Conservation (phyloP, 2,113 vertebrate species). For the Corythaeola cristata region DNA sequence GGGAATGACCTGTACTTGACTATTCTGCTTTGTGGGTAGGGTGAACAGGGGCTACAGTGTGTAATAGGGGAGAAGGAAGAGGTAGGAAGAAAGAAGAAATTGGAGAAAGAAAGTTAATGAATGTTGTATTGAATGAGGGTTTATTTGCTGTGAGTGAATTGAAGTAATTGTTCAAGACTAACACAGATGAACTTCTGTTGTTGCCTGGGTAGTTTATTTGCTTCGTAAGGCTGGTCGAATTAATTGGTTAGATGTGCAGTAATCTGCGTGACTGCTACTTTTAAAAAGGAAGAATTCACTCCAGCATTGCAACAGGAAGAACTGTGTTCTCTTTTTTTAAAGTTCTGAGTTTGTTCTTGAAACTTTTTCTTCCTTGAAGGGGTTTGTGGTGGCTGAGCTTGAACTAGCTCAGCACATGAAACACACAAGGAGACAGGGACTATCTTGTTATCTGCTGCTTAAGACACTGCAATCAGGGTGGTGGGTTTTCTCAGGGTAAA, state of each 20-base stretch:
- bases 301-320: neutral
- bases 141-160: neutral
- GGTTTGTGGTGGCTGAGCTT: neutral
- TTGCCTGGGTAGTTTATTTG: neutral
- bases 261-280: neutral
- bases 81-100: neutral
- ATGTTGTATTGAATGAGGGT: neutral
- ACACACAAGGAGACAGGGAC: neutral
- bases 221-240: neutral
- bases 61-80: neutral
- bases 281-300: neutral
- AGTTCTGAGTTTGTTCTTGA: neutral
- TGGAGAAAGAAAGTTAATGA: neutral
- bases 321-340: neutral
- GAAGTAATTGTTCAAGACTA: neutral
- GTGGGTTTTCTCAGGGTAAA: neutral
- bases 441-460: neutral
- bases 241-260: neutral
- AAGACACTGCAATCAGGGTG: neutral
- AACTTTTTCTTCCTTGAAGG: neutral
- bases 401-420: neutral
- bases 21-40: neutral
- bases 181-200: neutral
- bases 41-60: accelerated
- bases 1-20: neutral